Evolutionary conservation across 2,888 invertebrate species (phyloP).

Genomic region (Athripsodes cinereus): DNA sequence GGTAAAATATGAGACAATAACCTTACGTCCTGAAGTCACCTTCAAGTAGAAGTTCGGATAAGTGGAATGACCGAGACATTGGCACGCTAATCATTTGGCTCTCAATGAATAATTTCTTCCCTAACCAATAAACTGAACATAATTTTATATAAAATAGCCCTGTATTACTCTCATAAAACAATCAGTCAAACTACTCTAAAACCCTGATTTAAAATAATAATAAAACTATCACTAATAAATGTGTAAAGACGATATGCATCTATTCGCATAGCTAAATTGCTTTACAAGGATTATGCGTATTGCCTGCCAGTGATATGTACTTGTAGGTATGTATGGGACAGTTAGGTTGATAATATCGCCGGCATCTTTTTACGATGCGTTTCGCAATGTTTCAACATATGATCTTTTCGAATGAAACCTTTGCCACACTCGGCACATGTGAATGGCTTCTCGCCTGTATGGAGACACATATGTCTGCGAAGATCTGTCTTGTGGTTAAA

Average conservation of each 20-base stretch:
- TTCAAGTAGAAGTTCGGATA: conserved; percentile 19
- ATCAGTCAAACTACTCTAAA: conserved; percentile 26
- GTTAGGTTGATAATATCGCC: neutral
- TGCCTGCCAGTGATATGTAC: conserved; percentile 25
- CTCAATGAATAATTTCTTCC: conserved; percentile 1
- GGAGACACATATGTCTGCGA: conserved; percentile 78
- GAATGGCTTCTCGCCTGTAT: conserved; percentile 81
- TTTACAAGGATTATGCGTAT: conserved; percentile 18
- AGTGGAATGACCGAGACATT: conserved; percentile 25
- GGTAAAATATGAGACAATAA: conserved; percentile 28
- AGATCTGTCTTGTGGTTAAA: conserved; percentile 90
- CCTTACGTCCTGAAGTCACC: conserved; percentile 26
- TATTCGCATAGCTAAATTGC: conserved; percentile 25
- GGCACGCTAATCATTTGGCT: conserved; percentile 13
- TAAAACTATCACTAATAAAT: conserved; percentile 27
- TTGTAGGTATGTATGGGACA: neutral
- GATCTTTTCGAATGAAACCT: conserved; percentile 86
- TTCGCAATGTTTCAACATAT: conserved; percentile 82
- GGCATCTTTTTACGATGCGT: conserved; percentile 63
- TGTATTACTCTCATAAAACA: conserved; percentile 20
- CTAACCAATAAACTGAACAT: conserved; percentile 7
- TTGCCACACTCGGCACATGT: conserved; percentile 76
- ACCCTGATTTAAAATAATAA: conserved; percentile 28
- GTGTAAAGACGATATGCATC: conserved; percentile 26
- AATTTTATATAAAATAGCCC: conserved; percentile 14